Conservation (phyloP, 2,888 invertebrate species). For the Balanococcus diminutus region DNA sequence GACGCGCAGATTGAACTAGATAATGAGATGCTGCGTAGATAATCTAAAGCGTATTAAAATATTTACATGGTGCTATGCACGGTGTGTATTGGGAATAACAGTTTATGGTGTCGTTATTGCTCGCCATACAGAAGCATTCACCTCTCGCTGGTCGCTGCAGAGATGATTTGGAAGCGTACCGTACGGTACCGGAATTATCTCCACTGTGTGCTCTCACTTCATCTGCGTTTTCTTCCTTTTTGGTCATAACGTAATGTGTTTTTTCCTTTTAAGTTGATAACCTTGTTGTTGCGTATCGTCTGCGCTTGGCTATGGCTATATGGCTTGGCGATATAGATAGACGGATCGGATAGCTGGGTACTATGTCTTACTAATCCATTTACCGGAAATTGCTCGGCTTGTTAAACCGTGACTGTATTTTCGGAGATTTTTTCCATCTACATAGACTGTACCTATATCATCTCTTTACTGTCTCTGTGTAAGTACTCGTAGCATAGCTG, state of each 20-base stretch:
- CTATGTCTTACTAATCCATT: conserved; percentile 47
- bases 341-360: neutral
- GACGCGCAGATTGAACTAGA: neutral
- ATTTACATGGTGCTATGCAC: neutral
- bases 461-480: conserved; percentile 7
- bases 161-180: conserved; percentile 11
- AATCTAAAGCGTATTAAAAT: conserved; percentile 21
- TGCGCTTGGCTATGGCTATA: conserved; percentile 8
- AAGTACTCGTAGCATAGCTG: neutral
- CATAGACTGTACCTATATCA: neutral
- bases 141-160: neutral
- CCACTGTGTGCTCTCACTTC: neutral
- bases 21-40: conserved; percentile 24
- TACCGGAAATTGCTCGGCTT: conserved; percentile 45
- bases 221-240: conserved; percentile 23
- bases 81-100: conserved; percentile 1
- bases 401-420: conserved; percentile 43
- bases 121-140: neutral
- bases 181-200: conserved; percentile 42
- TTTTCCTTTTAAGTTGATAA: neutral
- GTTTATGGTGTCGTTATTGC: conserved; percentile 21
- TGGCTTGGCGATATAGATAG: too few relatives aligned
- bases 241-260: conserved; percentile 13
- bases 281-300: conserved; percentile 32
- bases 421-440: neutral